Evolutionary conservation across 1,140 invertebrate species (phyloP).

Genomic region (Carposina sasakii): DNA sequence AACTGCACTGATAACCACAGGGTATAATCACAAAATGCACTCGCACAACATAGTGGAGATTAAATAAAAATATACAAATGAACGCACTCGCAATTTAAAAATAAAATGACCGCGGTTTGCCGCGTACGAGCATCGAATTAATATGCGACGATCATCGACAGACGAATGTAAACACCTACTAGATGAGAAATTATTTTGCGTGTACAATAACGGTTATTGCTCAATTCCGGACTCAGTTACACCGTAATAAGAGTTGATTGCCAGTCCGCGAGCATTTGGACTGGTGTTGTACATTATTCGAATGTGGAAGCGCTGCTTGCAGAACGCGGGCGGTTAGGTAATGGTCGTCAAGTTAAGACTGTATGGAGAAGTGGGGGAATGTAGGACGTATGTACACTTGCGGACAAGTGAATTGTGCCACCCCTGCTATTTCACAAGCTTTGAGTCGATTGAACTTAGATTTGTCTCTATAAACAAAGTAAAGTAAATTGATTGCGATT

Average conservation of each 20-base stretch:
- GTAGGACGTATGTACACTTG: slow-evolving; percentile 52
- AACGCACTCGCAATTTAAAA: slow-evolving; percentile 19
- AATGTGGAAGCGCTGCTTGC: slow-evolving; percentile 45
- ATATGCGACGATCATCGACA: slow-evolving; percentile 60
- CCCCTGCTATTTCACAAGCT: no score
- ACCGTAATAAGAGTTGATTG: slow-evolving; percentile 21
- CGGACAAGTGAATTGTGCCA: no score
- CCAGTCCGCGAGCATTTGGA: slow-evolving; percentile 19
- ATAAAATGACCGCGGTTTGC: slow-evolving; percentile 36
- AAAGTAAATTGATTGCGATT: no score
- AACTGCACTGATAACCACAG: no score
- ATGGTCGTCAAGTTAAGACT: slow-evolving; percentile 52
- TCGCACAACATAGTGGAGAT: no score
- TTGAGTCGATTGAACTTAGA: no score
- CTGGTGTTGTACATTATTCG: slow-evolving; percentile 12
- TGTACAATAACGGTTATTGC: slow-evolving; percentile 24
- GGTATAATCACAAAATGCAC: background rate
- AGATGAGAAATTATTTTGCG: slow-evolving; percentile 44
- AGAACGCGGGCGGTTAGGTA: slow-evolving; percentile 54
- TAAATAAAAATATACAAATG: no score
- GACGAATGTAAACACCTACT: slow-evolving; percentile 56
- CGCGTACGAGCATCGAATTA: slow-evolving; percentile 60
- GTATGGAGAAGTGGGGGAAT: slow-evolving; percentile 62
- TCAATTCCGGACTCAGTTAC: slow-evolving; percentile 37
- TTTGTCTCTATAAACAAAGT: no score